Percentiles rank a stretch among this genome's conserved stretches.
Conservation (phyloP, 2,888 invertebrate genomes). For the Argyresthia albistria region DNA sequence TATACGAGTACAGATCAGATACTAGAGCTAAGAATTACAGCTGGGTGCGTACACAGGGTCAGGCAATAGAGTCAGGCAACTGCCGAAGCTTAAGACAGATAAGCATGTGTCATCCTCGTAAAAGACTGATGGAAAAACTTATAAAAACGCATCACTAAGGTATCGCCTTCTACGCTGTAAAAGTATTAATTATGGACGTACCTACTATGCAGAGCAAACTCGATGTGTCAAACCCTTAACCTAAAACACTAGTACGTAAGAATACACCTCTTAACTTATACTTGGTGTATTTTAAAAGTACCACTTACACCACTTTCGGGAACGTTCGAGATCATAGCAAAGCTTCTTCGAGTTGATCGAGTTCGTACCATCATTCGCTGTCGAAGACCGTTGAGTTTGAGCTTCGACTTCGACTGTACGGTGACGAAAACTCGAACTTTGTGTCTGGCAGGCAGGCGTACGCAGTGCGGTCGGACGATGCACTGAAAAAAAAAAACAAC, state of each 20-base stretch:
- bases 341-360: slow-evolving; percentile 59
- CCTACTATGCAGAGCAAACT: not conserved
- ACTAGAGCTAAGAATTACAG: too few species aligned
- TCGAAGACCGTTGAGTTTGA: slow-evolving; percentile 64
- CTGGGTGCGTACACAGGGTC: too few species aligned
- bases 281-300: not conserved
- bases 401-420: slow-evolving; percentile 53
- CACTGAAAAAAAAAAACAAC: slow-evolving; percentile 37
- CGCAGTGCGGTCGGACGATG: slow-evolving; percentile 68
- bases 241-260: not conserved
- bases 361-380: slow-evolving; percentile 64
- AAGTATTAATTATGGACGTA: too few species aligned
- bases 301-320: not conserved
- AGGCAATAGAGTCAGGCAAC: too few species aligned
- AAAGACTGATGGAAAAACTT: too few species aligned
- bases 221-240: slow-evolving; percentile 1
- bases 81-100: too few species aligned
- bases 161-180: too few species aligned
- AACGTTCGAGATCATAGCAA: slow-evolving; percentile 32
- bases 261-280: too few species aligned
- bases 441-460: slow-evolving; percentile 67
- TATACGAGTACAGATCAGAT: too few species aligned
- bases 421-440: slow-evolving; percentile 59
- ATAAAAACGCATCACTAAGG: too few species aligned
- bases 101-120: too few species aligned